phyloP scores from a whole-genome alignment of 2,113 vertebrate species.

The Narcine bancroftii region DNA sequence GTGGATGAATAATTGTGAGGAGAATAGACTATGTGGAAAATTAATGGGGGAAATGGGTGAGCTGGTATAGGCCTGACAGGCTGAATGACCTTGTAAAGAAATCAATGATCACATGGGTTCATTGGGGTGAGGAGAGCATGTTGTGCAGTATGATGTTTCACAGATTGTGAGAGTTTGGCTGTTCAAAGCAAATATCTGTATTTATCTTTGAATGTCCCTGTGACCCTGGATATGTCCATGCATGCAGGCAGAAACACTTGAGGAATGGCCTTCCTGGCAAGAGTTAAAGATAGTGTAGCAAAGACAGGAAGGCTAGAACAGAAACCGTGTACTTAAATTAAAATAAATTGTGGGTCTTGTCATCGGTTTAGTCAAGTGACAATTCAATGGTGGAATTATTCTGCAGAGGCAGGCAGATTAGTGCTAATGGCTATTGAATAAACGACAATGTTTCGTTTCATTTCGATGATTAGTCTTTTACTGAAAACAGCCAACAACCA shows the following conservation, averaged over 20 bases:
- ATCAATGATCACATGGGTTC: no score
- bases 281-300: neutral
- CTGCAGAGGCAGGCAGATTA: conserved; percentile 23
- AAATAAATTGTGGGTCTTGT: neutral
- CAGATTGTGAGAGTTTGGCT: neutral
- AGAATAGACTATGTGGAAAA: no score
- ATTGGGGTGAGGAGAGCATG: no score
- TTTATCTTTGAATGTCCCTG: neutral
- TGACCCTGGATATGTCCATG: neutral
- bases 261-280: neutral
- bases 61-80: no score
- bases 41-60: no score
- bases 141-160: no score
- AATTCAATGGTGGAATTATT: neutral
- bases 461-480: conserved; percentile 19
- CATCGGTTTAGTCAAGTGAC: neutral
- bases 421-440: neutral
- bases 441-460: conserved; percentile 8
- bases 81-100: no score
- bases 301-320: neutral
- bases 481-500: neutral
- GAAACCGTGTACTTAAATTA: neutral
- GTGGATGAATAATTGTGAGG: no score
- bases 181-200: neutral
- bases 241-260: neutral